These are phyloP conservation scores for Proisotoma minuta DNA, from an alignment of 2,888 invertebrate genomes.

Conservation along the genomic window DNA sequence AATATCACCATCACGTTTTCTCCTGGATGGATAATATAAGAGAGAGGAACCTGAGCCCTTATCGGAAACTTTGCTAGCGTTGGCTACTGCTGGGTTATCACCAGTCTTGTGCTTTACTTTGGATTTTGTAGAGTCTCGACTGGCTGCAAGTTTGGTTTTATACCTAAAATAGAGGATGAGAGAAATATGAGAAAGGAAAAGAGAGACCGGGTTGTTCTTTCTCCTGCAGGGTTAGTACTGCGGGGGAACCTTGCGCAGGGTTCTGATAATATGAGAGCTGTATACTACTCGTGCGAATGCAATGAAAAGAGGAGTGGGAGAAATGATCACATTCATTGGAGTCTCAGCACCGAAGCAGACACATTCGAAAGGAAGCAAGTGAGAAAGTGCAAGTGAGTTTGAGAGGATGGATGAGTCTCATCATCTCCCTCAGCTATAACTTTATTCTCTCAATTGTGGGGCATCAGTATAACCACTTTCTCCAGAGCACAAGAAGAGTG, in stretches of 20 bases:
- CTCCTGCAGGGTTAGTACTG: not conserved
- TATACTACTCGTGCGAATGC: not conserved
- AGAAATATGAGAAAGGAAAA: not conserved
- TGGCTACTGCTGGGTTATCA: too few species aligned
- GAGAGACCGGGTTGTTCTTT: not conserved
- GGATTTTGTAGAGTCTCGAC: too few species aligned
- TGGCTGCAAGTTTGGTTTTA: too few species aligned
- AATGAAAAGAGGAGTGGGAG: not conserved
- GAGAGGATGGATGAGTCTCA: slow-evolving; percentile 9
- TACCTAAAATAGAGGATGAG: too few species aligned
- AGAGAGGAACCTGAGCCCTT: too few species aligned
- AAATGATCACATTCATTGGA: slow-evolving; percentile 10
- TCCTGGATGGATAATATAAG: too few species aligned
- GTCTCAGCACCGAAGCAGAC: slow-evolving; percentile 5
- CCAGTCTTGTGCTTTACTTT: too few species aligned
- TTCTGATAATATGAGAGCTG: not conserved
- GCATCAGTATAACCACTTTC: too few species aligned
- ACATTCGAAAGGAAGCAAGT: not conserved
- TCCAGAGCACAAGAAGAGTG: too few species aligned
- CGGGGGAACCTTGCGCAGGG: slow-evolving; percentile 3
- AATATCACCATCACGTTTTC: too few species aligned
- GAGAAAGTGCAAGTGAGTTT: not conserved
- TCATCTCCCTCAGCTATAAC: not conserved
- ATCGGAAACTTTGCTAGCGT: too few species aligned
- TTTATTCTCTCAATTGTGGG: too few species aligned